Evolutionary conservation across 2,888 invertebrate genomes (phyloP).

Genomic region (Pseudococcus jackbeardsleyi): DNA sequence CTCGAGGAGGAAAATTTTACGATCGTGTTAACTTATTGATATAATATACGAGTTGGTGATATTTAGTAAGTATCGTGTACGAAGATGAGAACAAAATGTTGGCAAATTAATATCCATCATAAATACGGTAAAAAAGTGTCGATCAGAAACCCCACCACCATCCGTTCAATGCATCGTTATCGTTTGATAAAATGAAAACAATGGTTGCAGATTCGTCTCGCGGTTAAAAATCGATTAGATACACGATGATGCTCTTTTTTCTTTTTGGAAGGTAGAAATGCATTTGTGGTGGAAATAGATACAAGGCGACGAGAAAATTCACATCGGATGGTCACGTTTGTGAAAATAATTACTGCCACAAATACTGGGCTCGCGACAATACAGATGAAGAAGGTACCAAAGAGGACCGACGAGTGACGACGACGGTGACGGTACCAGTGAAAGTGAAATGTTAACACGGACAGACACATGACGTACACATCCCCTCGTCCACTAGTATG

Average conservation of each 20-base stretch:
- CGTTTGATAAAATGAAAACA: background rate
- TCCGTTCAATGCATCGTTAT: background rate
- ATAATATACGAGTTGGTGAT: background rate
- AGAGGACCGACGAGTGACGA: background rate
- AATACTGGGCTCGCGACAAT: background rate
- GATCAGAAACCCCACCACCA: constrained; percentile 11
- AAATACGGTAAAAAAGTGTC: background rate
- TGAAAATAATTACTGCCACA: background rate
- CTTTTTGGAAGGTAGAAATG: too few relatives aligned
- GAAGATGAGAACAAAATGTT: background rate
- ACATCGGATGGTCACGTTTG: background rate
- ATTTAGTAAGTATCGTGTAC: background rate
- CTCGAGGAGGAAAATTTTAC: constrained; percentile 18
- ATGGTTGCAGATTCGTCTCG: background rate
- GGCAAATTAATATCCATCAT: constrained; percentile 43
- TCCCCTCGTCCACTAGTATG: constrained; percentile 59
- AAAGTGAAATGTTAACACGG: constrained; percentile 61
- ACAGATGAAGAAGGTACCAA: background rate
- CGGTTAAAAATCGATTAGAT: background rate
- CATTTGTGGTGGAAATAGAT: too few relatives aligned
- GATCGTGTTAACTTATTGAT: constrained; percentile 54
- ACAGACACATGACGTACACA: constrained; percentile 60
- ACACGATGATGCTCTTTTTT: too few relatives aligned
- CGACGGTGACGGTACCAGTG: constrained; percentile 33
- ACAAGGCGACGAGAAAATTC: background rate